A percentile compares a stretch with the other conserved stretches of the same genome.
Evolutionary conservation across 2,797 vertebrate species (phyloP).

Genomic region (Salarias fasciatus): DNA sequence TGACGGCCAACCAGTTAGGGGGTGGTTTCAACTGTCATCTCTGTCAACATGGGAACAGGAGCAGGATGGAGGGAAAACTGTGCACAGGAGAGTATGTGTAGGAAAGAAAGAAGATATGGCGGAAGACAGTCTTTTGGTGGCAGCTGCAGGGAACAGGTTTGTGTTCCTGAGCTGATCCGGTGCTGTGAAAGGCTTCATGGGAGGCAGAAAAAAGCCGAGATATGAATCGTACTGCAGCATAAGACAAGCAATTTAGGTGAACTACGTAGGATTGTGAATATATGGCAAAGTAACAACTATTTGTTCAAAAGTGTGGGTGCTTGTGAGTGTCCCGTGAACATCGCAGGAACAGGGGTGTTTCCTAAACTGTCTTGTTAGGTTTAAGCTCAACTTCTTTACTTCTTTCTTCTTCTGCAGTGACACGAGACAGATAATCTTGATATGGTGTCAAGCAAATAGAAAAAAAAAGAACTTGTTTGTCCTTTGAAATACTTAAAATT

Average conservation of each 20-base stretch:
- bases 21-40: constrained; percentile 77
- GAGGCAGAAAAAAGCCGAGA: constrained; percentile 15
- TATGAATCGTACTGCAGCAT: constrained; percentile 18
- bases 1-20: constrained; percentile 73
- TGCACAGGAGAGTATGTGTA: constrained; percentile 1
- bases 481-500: neutral
- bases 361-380: constrained; percentile 32
- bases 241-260: constrained; percentile 35
- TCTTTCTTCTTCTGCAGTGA: constrained; percentile 34
- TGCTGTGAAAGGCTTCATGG: constrained; percentile 18
- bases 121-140: constrained; percentile 10
- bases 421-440: constrained; percentile 24
- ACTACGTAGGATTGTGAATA: neutral
- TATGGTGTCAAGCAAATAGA: too few relatives aligned
- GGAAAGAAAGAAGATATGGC: neutral
- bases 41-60: constrained; percentile 68
- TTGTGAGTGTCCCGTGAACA: constrained; percentile 15
- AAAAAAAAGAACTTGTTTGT: too few relatives aligned
- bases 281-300: neutral
- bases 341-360: neutral
- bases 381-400: constrained; percentile 37
- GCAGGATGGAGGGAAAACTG: constrained; percentile 37
- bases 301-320: constrained; percentile 16
- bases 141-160: constrained; percentile 13
- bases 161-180: constrained; percentile 9